Evolutionary conservation across 1,140 invertebrate genomes (phyloP), one percentile per base, ranked within the genome.

Genomic region (Ephestia elutella): DNA sequence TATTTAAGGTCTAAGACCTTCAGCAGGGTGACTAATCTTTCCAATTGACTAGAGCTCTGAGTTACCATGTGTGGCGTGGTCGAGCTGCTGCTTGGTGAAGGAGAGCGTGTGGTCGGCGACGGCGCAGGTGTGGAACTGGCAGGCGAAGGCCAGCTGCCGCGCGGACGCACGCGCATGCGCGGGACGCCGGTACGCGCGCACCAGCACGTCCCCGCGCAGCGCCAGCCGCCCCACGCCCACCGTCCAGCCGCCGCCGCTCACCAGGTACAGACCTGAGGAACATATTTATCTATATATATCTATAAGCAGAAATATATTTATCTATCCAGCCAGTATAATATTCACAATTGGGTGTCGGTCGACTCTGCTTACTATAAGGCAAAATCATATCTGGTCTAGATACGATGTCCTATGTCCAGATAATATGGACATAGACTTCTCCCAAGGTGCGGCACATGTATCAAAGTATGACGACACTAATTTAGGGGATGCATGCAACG

Each of bases 101-200:
- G 93, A 93, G 15, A 97, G 91, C 49, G 93, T 93, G 83, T 95
- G 92, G 80, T 95, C 93, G 49, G 94, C 92, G 53, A 97, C 93
- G 19, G 96, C 95, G 86, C 96, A 97, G 0, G 96, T 98, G 89
- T 98, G 96, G 89, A 97, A 97, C 92, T 98, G 94, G 74, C 93
- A 93, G 53, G 93, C 91, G 89, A 96, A 96, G 56, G 96, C 72
- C 49, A 90, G 73, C 56, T 83, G 78, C 55, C 89, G 65, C 70
- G 73, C 73, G n/a, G 57, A 21, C 57, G 84, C 86, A 54, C 70
- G 64, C 57, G 76, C 65, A 51, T 81, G 77, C 66, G 83, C 83
- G 0, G 86, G 88, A 67, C 94, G 92, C 72, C 96, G 93, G 89
- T 97, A 97, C 77, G 96, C 96, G 82, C 96, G 97, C 67, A 98